Conservation (phyloP, 2,888 invertebrate genomes). For the Tipula lateralis region DNA sequence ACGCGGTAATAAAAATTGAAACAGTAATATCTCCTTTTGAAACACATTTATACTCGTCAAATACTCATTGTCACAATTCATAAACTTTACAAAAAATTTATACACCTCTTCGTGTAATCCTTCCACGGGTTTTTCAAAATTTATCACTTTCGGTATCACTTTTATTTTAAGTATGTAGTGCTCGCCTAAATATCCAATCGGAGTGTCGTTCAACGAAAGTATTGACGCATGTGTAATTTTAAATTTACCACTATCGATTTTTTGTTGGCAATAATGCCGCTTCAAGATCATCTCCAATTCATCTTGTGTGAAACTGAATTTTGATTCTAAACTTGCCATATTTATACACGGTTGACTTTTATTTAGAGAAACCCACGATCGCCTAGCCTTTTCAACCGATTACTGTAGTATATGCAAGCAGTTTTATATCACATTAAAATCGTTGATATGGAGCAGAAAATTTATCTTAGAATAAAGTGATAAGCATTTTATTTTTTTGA, state of each 20-base stretch:
- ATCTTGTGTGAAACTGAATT: background rate
- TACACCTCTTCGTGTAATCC: background rate
- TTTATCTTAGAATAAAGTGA: background rate
- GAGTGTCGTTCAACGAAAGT: slow-evolving; percentile 53
- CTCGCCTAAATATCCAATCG: slow-evolving; percentile 26
- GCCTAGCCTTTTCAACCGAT: background rate
- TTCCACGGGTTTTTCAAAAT: background rate
- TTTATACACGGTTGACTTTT: too few relatives aligned
- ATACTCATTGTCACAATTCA: slow-evolving; percentile 41
- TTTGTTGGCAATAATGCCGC: background rate
- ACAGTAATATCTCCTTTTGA: slow-evolving; percentile 51
- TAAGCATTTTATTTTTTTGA: background rate
- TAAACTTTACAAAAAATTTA: slow-evolving; percentile 13
- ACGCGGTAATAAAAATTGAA: slow-evolving; percentile 47
- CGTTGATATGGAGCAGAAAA: background rate
- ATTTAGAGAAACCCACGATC: background rate
- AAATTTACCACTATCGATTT: background rate
- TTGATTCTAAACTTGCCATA: background rate
- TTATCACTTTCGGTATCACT: background rate
- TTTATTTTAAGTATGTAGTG: slow-evolving; percentile 14
- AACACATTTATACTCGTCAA: slow-evolving; percentile 51
- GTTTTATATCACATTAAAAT: background rate
- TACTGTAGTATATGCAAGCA: background rate
- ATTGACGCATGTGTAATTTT: slow-evolving; percentile 41
- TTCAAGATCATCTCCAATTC: background rate